Evolutionary conservation across 30 jellyfish, hydroid and myxozoan genomes (phyloP).

Genomic region (Cassiopea xamachana): DNA sequence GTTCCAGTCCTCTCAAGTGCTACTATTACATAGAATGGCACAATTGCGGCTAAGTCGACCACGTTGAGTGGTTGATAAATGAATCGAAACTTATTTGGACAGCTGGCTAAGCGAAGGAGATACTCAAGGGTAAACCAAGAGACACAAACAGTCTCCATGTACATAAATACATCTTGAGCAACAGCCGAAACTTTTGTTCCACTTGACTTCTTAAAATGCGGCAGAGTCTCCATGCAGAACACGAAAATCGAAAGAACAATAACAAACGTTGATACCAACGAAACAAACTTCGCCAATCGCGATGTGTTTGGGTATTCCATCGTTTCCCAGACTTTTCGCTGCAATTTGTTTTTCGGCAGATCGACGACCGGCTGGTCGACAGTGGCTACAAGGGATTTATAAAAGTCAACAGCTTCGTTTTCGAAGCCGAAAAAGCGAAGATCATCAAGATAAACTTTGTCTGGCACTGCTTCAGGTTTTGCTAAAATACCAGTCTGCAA

Average conservation of each 20-base stretch:
- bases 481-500: slow-evolving; percentile 80
- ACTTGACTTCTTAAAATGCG: slow-evolving; percentile 41
- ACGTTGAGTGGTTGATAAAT: slow-evolving; percentile 70
- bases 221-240: slow-evolving; percentile 85
- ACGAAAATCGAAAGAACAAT: slow-evolving; percentile 78
- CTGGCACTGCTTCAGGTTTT: slow-evolving; percentile 81
- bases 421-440: slow-evolving; percentile 85
- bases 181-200: slow-evolving; percentile 17
- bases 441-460: slow-evolving; percentile 76
- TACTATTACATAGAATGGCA: slow-evolving; percentile 76
- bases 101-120: slow-evolving; percentile 50
- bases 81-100: slow-evolving; percentile 76
- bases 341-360: slow-evolving; percentile 50
- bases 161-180: slow-evolving; percentile 46
- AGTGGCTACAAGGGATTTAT: slow-evolving; percentile 27
- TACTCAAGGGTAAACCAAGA: slow-evolving; percentile 84
- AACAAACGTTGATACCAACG: slow-evolving; percentile 65
- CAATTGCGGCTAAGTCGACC: slow-evolving; percentile 82
- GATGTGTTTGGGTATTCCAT: slow-evolving; percentile 83
- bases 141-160: slow-evolving; percentile 80
- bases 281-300: slow-evolving; percentile 57
- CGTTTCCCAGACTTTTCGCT: slow-evolving; percentile 71
- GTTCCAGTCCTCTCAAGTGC: slow-evolving; percentile 58
- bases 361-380: slow-evolving; percentile 28
- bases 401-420: slow-evolving; percentile 72